A percentile compares a stretch with the other conserved stretches of the same genome.
These are phyloP conservation scores for Gonatopus flavifemur DNA, from an alignment of 1,140 invertebrate species.

Conservation along the genomic window DNA sequence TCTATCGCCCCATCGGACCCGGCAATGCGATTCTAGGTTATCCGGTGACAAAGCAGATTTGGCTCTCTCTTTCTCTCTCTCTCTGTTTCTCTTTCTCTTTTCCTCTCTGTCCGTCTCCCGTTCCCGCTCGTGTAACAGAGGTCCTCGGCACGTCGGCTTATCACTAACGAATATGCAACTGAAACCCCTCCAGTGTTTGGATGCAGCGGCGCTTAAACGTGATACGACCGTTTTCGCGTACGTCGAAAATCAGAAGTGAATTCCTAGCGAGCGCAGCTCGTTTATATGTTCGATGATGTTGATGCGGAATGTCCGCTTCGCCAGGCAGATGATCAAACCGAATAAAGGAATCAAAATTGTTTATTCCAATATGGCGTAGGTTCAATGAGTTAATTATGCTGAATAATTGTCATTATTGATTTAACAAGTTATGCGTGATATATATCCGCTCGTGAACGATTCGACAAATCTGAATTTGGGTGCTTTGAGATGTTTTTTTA, in stretches of 20 bases:
- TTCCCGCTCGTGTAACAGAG: conserved; percentile 1
- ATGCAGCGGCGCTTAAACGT: conserved; percentile 51
- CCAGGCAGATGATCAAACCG: not conserved
- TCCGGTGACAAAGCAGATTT: conserved; percentile 50
- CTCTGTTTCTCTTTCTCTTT: conserved; percentile 2
- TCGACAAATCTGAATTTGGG: too few relatives aligned
- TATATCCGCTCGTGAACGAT: too few relatives aligned
- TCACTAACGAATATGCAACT: conserved; percentile 50
- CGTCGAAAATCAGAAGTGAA: conserved; percentile 41
- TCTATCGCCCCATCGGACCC: conserved; percentile 47
- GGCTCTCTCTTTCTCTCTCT: conserved; percentile 16
- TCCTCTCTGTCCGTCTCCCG: conserved; percentile 2
- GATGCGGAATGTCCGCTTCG: not conserved
- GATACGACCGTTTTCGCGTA: conserved; percentile 33
- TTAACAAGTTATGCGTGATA: too few relatives aligned
- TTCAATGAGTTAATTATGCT: too few relatives aligned
- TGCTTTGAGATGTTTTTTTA: too few relatives aligned
- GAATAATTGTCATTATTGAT: too few relatives aligned
- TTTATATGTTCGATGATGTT: not conserved
- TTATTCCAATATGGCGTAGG: too few relatives aligned
- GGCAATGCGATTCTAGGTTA: conserved; percentile 49
- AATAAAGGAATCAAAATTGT: too few relatives aligned
- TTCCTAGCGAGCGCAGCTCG: conserved; percentile 27
- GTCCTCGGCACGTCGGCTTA: conserved; percentile 46
- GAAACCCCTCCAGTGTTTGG: conserved; percentile 43